Conservation (phyloP, 2,797 vertebrate genomes). For the Carapus acus region DNA sequence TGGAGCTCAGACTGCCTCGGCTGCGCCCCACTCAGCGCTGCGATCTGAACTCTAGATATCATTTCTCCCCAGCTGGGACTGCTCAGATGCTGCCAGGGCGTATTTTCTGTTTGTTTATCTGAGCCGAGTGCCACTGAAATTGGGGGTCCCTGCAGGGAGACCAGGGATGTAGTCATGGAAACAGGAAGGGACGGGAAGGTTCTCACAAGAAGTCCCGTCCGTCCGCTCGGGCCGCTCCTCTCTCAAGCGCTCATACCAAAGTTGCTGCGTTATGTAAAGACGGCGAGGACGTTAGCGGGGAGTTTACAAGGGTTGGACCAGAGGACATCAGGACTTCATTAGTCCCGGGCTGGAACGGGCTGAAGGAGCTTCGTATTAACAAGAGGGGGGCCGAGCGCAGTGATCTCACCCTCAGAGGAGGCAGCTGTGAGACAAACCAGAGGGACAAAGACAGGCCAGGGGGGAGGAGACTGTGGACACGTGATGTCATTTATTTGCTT, state of each 20-base stretch:
- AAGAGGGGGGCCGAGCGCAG: conserved; percentile 8
- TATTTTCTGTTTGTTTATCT: conserved; percentile 1
- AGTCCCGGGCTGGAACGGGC: conserved; percentile 12
- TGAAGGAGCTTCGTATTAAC: neutral
- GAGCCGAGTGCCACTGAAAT: neutral
- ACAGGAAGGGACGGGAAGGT: conserved; percentile 29
- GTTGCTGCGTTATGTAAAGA: neutral
- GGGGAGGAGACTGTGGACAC: conserved; percentile 61
- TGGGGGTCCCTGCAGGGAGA: conserved; percentile 10
- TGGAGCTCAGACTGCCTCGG: too few relatives aligned
- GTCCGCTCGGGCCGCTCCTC: neutral
- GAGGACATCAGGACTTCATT: conserved; percentile 4
- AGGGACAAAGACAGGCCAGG: conserved; percentile 32
- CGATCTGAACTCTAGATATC: neutral
- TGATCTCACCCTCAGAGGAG: conserved; percentile 28
- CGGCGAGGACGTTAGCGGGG: too few relatives aligned
- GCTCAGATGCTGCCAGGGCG: conserved; percentile 12
- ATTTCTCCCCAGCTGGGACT: neutral
- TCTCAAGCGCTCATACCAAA: neutral
- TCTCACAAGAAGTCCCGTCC: conserved; percentile 16
- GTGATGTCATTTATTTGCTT: conserved; percentile 52
- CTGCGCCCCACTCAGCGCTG: neutral
- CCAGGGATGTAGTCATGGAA: conserved; percentile 35
- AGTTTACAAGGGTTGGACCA: neutral
- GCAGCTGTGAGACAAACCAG: conserved; percentile 39